These are phyloP conservation scores for Enteromius treurensis DNA, from an alignment of 2,797 vertebrate species.

Conservation along the genomic window DNA sequence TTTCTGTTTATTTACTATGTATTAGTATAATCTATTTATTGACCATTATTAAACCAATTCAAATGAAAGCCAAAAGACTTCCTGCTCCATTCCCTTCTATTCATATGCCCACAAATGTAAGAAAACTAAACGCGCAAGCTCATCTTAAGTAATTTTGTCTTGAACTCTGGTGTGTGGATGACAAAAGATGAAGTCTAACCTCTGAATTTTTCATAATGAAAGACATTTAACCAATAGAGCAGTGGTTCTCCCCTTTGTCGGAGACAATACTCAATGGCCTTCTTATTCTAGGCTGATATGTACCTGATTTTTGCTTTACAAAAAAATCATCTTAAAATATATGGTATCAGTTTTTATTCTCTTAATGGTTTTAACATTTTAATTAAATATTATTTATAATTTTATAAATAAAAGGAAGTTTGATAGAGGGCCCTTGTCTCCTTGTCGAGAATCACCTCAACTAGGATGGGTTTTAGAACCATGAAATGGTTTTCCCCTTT, in stretches of 20 bases:
- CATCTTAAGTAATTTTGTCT: background rate
- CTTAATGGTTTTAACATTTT: background rate
- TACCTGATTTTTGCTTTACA: background rate
- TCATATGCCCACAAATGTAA: background rate
- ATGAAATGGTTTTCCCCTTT: background rate
- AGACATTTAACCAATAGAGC: background rate
- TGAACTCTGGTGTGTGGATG: background rate
- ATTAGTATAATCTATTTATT: background rate
- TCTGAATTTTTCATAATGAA: slow-evolving; percentile 1
- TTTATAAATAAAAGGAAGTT: background rate
- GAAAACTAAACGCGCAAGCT: background rate
- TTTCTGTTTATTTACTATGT: background rate
- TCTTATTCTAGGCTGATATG: background rate
- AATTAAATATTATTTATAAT: background rate
- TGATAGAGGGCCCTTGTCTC: background rate
- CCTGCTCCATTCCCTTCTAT: background rate
- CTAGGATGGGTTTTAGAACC: too few species aligned
- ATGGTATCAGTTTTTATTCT: background rate
- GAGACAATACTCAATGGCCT: background rate
- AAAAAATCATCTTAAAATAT: too few species aligned
- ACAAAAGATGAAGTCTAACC: background rate
- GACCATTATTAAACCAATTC: background rate
- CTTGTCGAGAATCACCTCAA: background rate
- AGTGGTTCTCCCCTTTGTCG: background rate
- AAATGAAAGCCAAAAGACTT: background rate